Conservation (phyloP, 2,888 invertebrate genomes). For the Lycia hirtaria region DNA sequence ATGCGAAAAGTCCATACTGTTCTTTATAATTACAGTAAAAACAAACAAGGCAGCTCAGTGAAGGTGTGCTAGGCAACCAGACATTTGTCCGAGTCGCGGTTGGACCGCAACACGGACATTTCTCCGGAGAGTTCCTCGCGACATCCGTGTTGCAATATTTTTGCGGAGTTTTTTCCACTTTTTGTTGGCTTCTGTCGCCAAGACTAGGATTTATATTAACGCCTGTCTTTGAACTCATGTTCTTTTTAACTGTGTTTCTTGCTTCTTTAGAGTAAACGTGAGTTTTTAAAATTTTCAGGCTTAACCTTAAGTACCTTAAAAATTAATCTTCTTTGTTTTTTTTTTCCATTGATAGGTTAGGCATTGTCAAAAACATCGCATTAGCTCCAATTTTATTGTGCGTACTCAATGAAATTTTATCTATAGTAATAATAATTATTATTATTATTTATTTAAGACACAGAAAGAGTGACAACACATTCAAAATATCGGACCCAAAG, state of each 20-base stretch:
- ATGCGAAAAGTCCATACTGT: conserved; percentile 10
- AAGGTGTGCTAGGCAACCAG: conserved; percentile 28
- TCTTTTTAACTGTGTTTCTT: not conserved
- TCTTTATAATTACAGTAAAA: not conserved
- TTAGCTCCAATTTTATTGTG: no score
- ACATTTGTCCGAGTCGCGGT: conserved; percentile 41
- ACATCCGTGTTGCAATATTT: conserved; percentile 36
- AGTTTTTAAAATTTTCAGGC: no score
- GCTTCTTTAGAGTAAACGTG: no score
- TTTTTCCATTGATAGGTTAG: no score
- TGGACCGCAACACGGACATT: conserved; percentile 36
- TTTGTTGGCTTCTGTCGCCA: conserved; percentile 10
- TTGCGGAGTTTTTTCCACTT: conserved; percentile 30
- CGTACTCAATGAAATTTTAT: no score
- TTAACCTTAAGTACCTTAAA: no score
- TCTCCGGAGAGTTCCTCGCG: conserved; percentile 34
- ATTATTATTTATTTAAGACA: no score
- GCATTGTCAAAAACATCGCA: no score
- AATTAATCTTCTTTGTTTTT: no score
- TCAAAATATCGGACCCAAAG: no score
- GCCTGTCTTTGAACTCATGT: conserved; percentile 1
- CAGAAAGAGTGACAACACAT: no score
- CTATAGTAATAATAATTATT: no score
- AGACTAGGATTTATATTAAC: conserved; percentile 14
- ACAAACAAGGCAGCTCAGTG: conserved; percentile 17